Evolutionary conservation across 2,113 vertebrate genomes (phyloP).

Genomic region (Mormyrus lacerda): DNA sequence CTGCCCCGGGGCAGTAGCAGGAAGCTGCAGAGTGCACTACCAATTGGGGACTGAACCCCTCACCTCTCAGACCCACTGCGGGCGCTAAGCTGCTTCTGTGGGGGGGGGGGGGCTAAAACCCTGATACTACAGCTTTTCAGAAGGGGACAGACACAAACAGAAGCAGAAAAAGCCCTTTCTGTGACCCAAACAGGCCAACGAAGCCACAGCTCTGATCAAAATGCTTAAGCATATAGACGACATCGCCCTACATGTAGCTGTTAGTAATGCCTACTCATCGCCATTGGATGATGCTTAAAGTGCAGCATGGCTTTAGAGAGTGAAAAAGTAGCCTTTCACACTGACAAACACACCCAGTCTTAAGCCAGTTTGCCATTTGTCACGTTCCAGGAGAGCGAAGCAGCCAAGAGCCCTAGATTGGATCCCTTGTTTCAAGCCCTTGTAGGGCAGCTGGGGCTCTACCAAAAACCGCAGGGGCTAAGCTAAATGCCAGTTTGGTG

Average conservation of each 20-base stretch:
- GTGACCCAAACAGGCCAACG: not conserved
- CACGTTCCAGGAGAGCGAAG: not conserved
- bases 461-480: not conserved
- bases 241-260: not conserved
- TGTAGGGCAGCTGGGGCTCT: not conserved
- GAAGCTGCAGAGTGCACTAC: conserved; percentile 34
- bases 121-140: not conserved
- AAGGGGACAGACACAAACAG: not conserved
- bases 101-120: conserved; percentile 37
- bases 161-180: conserved; percentile 1
- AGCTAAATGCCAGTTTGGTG: not conserved
- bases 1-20: conserved; percentile 44
- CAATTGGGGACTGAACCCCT: conserved; percentile 51
- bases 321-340: conserved; percentile 9
- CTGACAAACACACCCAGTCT: conserved; percentile 7
- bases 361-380: conserved; percentile 12
- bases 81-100: conserved; percentile 48
- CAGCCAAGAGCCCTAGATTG: not conserved
- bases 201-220: not conserved
- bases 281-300: not conserved
- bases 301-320: not conserved
- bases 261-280: not conserved
- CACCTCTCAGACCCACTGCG: conserved; percentile 46
- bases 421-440: not conserved
- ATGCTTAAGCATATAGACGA: not conserved